Evolutionary conservation across 2,888 invertebrate genomes (phyloP).

Genomic region (Sepioteuthis lessoniana): DNA sequence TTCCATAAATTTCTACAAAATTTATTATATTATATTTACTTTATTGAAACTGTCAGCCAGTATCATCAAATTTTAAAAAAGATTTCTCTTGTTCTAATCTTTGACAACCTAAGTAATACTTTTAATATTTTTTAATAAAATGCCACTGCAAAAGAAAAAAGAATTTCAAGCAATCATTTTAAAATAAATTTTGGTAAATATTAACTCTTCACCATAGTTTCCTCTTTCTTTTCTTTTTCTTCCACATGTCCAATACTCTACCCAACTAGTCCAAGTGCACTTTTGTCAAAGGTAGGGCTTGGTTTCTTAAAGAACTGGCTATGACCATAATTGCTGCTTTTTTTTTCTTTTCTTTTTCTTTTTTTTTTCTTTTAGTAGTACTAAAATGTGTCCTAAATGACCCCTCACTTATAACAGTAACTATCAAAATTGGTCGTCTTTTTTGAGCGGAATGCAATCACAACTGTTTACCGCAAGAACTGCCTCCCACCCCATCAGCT

Average conservation of each 20-base stretch:
- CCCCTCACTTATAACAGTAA: background rate
- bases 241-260: background rate
- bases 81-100: too few relatives aligned
- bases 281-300: background rate
- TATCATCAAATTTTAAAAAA: too few relatives aligned
- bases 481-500: background rate
- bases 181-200: too few relatives aligned
- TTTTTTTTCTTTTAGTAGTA: background rate
- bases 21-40: too few relatives aligned
- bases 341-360: too few relatives aligned
- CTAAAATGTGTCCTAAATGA: conserved; percentile 11
- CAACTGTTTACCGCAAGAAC: background rate
- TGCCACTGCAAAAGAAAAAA: too few relatives aligned
- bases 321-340: background rate
- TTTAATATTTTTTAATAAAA: too few relatives aligned
- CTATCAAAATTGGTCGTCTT: background rate
- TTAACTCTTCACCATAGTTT: too few relatives aligned
- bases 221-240: background rate
- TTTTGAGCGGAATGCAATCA: background rate
- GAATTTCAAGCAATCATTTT: too few relatives aligned
- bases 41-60: too few relatives aligned
- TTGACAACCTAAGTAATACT: too few relatives aligned
- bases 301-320: background rate
- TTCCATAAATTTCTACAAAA: too few relatives aligned
- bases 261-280: background rate